A percentile compares a stretch with the other conserved stretches of the same genome.
These are phyloP conservation scores for Periparus ater DNA, from an alignment of 2,797 vertebrate species.

Conservation along the genomic window DNA sequence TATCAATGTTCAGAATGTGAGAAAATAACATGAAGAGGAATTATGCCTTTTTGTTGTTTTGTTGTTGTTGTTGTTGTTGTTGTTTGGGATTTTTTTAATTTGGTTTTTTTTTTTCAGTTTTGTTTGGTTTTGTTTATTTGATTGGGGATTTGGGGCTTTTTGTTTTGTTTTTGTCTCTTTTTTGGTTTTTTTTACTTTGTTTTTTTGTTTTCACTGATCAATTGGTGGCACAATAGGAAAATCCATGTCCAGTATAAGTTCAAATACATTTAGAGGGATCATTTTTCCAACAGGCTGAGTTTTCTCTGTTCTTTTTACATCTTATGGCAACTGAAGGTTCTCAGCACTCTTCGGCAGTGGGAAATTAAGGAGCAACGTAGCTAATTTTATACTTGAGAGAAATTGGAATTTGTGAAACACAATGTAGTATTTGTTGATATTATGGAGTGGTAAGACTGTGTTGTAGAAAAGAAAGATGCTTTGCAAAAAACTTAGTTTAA, in stretches of 20 bases:
- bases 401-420: background rate
- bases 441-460: background rate
- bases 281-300: background rate
- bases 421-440: background rate
- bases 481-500: background rate
- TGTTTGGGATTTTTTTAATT: background rate
- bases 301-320: background rate
- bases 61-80: background rate
- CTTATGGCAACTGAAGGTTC: background rate
- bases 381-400: background rate
- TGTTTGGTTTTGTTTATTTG: background rate
- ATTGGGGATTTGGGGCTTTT: background rate
- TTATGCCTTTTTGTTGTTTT: background rate
- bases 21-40: background rate
- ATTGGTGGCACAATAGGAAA: background rate
- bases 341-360: background rate
- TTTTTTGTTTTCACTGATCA: background rate
- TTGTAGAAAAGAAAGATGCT: background rate
- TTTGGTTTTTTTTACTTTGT: too few species aligned
- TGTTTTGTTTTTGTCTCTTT: background rate
- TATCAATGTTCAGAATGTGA: background rate
- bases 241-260: background rate
- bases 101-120: background rate
- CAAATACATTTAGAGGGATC: background rate
- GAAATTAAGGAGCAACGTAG: background rate